These are phyloP conservation scores for Malurus melanocephalus DNA, from an alignment of 2,113 vertebrate genomes.

Conservation along the genomic window DNA sequence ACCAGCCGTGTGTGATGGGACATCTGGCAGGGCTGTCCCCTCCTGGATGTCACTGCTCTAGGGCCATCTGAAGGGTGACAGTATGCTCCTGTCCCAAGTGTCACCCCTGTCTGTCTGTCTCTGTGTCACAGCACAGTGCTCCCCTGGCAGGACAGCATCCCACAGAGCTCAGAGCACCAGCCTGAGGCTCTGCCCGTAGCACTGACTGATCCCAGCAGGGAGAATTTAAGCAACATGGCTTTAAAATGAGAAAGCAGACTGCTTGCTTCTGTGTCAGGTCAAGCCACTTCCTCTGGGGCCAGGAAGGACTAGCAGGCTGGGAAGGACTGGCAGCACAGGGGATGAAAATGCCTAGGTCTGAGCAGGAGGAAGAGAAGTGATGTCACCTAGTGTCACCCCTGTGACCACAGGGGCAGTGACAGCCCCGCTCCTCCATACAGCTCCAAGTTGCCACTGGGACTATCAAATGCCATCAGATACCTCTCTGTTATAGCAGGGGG, in stretches of 20 bases:
- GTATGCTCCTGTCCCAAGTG: neutral
- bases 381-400: neutral
- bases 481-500: neutral
- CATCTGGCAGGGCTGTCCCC: neutral
- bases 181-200: neutral
- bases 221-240: neutral
- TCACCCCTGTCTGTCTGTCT: fast-evolving
- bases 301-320: neutral
- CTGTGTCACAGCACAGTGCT: neutral
- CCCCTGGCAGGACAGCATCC: fast-evolving
- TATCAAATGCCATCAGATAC: neutral
- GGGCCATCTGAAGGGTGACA: neutral
- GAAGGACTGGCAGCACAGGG: neutral
- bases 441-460: neutral
- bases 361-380: neutral
- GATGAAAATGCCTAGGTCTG: neutral
- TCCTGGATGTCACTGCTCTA: neutral
- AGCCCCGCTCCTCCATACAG: neutral
- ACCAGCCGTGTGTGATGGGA: fast-evolving
- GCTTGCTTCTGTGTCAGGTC: neutral
- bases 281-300: neutral
- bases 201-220: neutral
- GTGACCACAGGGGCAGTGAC: fast-evolving
- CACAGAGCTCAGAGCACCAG: neutral
- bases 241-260: neutral